These are phyloP conservation scores for Neotoxoptera formosana DNA, from an alignment of 1,140 invertebrate genomes.

Conservation along the genomic window DNA sequence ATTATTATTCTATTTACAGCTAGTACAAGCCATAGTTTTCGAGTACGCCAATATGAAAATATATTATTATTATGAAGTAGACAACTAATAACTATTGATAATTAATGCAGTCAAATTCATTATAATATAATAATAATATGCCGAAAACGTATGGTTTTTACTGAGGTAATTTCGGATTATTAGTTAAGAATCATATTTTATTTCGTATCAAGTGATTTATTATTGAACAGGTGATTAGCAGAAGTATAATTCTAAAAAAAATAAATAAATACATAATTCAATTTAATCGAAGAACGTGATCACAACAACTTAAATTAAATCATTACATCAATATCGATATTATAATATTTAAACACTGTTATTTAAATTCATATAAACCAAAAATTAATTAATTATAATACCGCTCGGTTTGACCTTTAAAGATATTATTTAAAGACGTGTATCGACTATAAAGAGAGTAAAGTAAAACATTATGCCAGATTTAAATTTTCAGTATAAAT, in stretches of 20 bases:
- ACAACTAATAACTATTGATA: not conserved
- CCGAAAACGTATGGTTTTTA: not conserved
- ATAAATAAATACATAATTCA: not conserved
- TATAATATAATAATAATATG: not conserved
- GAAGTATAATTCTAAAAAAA: not conserved
- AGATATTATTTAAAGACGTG: not conserved
- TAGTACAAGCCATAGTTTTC: too few relatives aligned
- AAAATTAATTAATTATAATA: not conserved
- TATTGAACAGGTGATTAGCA: not conserved
- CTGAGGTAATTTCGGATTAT: not conserved
- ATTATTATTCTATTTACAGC: too few relatives aligned
- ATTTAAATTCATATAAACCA: not conserved
- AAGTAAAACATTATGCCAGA: not conserved
- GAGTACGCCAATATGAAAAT: too few relatives aligned
- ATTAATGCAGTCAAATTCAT: not conserved
- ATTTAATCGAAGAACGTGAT: not conserved
- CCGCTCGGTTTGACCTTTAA: not conserved
- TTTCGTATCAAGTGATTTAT: not conserved
- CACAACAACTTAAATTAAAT: not conserved
- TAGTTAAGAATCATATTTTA: not conserved
- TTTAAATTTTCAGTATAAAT: not conserved
- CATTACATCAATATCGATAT: not conserved
- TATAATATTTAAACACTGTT: not conserved
- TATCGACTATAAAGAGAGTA: not conserved
- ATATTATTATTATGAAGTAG: too few relatives aligned